Base-by-base conservation (phyloP, 2,113 vertebrate species). In the Cyanoderma ruficeps region DNA sequence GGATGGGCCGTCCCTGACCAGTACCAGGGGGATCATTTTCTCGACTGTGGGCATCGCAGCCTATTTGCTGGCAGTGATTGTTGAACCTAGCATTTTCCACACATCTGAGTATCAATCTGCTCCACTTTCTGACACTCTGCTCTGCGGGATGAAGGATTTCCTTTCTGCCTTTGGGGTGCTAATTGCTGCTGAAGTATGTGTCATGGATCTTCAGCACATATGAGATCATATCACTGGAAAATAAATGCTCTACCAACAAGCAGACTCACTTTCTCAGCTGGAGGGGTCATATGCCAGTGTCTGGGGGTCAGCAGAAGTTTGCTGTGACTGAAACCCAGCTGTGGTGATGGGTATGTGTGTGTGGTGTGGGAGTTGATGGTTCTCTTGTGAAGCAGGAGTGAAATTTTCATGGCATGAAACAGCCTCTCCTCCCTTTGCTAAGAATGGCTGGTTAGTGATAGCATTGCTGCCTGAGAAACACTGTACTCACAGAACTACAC, bases 301-400 rank as follows among this genome's bases (percentile, higher is more conserved):
- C 42, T 59, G 33, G 30, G 16, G 30, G 16, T 71, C 47, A 67
- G 30, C 1, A 72, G 28, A 76, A 70, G 13, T 39, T 63, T 60
- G 44, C 55, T 67, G 41, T 18, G 42, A 55, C 33, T 69, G 50
- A 69, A 61, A 83, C 61, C 1, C 31, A 72, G 49, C 46, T 53
- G 39, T 35, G 23, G 33, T 68, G 41, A 69, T 46, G 25, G 22
- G 31, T 52, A 20, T 27, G 10, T 53, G 11, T n/a, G 8, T 56
- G 55, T 57, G 33, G 9, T 2, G 0, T 0, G 2, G 18, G 39
- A 22, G 17, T 5, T 61, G 7, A 20, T 35, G 20, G 9, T 3
- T 83, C 7, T 44, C 42, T 57, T 46, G 42, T 65, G 63, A 79
- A 77, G 63, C 41, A 59, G 24, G 4, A 37, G 7, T 56, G 39